phyloP scores from a whole-genome alignment of 53 echinoderm and acorn worm species.

The Henricia sp. region DNA sequence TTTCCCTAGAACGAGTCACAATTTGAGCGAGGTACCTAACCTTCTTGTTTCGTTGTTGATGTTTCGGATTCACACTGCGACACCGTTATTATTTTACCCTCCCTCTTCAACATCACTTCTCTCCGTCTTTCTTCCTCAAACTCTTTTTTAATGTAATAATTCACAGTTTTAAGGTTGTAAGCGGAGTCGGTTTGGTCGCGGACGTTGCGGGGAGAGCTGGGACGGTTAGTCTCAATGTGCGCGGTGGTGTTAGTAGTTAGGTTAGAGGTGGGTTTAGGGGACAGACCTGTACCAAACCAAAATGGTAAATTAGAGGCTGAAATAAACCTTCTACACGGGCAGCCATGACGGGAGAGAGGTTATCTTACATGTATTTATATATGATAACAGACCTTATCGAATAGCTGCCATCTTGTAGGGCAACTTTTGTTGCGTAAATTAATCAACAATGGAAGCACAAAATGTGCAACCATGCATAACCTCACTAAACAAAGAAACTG shows the following conservation, averaged over 20 bases:
- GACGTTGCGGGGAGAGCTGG: conserved; percentile 4
- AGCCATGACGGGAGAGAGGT: too few species aligned
- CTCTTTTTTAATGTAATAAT: conserved; percentile 65
- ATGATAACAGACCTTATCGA: too few species aligned
- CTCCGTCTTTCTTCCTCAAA: conserved; percentile 58
- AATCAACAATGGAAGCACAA: too few species aligned
- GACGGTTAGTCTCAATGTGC: conserved; percentile 40
- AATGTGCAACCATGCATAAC: too few species aligned
- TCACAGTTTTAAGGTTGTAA: conserved; percentile 37
- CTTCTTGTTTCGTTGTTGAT: not conserved
- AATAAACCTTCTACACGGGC: too few species aligned
- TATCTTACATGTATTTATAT: too few species aligned
- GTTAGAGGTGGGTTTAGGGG: conserved; percentile 33
- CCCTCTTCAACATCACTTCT: conserved; percentile 46
- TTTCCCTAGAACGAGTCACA: not conserved
- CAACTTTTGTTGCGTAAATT: too few species aligned
- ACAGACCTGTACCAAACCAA: conserved; percentile 30
- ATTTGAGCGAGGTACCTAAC: conserved; percentile 2
- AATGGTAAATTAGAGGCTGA: conserved; percentile 12
- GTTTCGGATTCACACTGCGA: conserved; percentile 49
- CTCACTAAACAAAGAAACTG: too few species aligned
- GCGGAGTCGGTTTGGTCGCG: conserved; percentile 7
- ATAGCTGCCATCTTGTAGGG: too few species aligned
- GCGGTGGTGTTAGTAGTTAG: not conserved
- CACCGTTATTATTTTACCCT: conserved; percentile 44